Conservation (phyloP, 2,888 invertebrate genomes). For the Neuroscelio doddi region DNA sequence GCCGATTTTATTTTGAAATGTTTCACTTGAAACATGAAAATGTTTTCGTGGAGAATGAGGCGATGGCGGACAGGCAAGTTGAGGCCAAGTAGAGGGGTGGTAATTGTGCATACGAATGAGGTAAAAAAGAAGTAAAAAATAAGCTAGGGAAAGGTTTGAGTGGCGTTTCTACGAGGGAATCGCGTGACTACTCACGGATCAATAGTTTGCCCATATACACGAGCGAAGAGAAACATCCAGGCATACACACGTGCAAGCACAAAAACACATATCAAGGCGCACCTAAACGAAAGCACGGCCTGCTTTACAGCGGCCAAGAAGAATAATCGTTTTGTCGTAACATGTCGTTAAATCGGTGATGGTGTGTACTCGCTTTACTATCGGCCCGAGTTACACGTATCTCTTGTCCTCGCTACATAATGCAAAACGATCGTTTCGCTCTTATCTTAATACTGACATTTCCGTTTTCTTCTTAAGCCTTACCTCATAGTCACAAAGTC, state of each 20-base stretch:
- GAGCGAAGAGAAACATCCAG: conserved; percentile 41
- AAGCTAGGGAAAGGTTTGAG: conserved; percentile 64
- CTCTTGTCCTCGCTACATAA: conserved; percentile 29
- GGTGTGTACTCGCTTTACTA: conserved; percentile 19
- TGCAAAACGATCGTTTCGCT: conserved; percentile 26
- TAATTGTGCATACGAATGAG: conserved; percentile 46
- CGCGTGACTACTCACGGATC: conserved; percentile 71
- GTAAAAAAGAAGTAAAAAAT: conserved; percentile 45
- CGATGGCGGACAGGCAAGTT: no score
- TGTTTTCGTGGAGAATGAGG: no score
- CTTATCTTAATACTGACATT: conserved; percentile 21
- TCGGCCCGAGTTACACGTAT: conserved; percentile 17
- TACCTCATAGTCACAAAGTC: no score
- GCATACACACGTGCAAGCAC: conserved; percentile 6
- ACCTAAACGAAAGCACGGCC: conserved; percentile 31
- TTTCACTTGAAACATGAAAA: no score
- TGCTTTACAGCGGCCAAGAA: conserved; percentile 33
- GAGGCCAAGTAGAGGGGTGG: conserved; percentile 19
- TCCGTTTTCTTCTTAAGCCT: conserved; percentile 15
- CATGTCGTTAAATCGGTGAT: conserved; percentile 32
- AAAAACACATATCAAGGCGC: conserved; percentile 13
- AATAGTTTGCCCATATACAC: conserved; percentile 64
- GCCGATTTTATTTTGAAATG: not conserved
- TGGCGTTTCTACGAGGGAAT: conserved; percentile 70
- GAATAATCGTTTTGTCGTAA: conserved; percentile 42